These are phyloP conservation scores for Meganola albula DNA, from an alignment of 2,888 invertebrate genomes.

Conservation along the genomic window DNA sequence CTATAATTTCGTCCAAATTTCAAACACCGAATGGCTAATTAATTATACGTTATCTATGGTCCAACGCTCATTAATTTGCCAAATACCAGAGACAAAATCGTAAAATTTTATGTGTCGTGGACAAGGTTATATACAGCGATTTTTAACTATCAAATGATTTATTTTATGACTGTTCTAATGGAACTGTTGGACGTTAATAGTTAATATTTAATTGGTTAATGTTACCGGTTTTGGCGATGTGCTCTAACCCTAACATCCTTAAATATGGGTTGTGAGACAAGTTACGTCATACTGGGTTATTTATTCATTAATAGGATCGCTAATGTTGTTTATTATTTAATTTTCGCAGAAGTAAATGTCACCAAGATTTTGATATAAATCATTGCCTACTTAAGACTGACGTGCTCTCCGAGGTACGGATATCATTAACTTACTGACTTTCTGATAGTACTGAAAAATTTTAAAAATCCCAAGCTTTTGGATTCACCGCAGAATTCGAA, in stretches of 20 bases:
- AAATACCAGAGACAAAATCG: constrained; percentile 46
- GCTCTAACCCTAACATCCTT: constrained; percentile 25
- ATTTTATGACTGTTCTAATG: constrained; percentile 48
- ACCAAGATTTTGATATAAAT: too few species aligned
- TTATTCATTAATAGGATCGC: too few species aligned
- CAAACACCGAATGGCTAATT: constrained; percentile 21
- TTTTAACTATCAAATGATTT: constrained; percentile 51
- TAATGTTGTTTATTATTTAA: too few species aligned
- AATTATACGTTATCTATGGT: constrained; percentile 34
- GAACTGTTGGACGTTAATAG: constrained; percentile 37
- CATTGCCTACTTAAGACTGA: too few species aligned
- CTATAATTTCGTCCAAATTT: constrained; percentile 18
- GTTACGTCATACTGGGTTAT: too few species aligned
- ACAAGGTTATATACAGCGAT: constrained; percentile 44
- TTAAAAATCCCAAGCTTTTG: too few species aligned
- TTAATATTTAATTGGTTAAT: constrained; percentile 47
- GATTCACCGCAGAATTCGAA: too few species aligned
- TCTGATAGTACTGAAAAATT: too few species aligned
- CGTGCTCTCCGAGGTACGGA: too few species aligned
- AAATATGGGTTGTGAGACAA: constrained; percentile 17
- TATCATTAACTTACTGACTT: too few species aligned
- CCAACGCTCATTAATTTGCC: constrained; percentile 45
- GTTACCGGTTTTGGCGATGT: constrained; percentile 39
- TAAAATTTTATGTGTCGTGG: constrained; percentile 48
- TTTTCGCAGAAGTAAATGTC: too few species aligned